Evolutionary conservation across 2,797 vertebrate species (phyloP).

Genomic region (Remorina albescens): DNA sequence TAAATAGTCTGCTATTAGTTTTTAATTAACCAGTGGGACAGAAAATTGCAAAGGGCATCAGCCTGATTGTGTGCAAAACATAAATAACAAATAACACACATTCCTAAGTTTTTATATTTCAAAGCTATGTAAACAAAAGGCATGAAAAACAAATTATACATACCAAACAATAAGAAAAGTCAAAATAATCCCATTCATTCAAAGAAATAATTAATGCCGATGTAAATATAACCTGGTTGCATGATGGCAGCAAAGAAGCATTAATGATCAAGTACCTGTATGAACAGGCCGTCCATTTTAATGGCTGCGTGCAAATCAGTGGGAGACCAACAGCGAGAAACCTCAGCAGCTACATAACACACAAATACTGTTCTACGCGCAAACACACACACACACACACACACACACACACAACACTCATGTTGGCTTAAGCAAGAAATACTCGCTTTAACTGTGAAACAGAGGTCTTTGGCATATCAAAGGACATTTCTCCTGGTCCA

Average conservation of each 20-base stretch:
- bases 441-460: neutral
- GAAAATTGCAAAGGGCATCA: neutral
- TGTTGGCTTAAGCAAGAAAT: constrained; percentile 2
- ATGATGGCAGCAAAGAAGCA: neutral
- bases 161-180: neutral
- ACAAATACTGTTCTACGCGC: too few species aligned
- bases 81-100: neutral
- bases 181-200: neutral
- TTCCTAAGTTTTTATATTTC: neutral
- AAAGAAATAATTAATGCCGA: neutral
- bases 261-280: constrained; percentile 1
- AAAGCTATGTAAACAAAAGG: neutral
- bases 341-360: neutral
- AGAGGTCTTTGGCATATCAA: neutral
- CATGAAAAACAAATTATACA: neutral
- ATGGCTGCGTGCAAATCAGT: neutral
- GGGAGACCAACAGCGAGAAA: neutral
- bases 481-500: neutral
- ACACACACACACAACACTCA: too few species aligned
- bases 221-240: neutral
- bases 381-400: neutral
- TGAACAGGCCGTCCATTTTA: too few species aligned
- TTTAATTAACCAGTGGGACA: neutral
- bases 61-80: neutral
- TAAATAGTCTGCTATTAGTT: neutral